phyloP scores from a whole-genome alignment of 2,797 vertebrate genomes.

The Mormyrus hasselquistii region DNA sequence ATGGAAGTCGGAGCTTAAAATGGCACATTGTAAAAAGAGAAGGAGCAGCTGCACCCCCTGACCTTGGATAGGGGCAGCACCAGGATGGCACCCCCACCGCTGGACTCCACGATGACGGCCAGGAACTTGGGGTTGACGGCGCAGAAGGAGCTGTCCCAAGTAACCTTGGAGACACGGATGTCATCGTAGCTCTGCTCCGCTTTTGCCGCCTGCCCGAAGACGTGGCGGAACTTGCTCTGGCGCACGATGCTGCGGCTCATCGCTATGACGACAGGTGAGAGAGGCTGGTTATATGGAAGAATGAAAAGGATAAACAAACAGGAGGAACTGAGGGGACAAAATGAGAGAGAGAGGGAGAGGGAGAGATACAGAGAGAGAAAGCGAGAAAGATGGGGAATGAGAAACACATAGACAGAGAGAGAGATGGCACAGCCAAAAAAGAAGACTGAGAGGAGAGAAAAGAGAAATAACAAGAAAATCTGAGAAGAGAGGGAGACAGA shows the following conservation, averaged over 20 bases:
- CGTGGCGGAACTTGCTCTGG: slow-evolving; percentile 97
- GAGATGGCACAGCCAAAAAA: not conserved
- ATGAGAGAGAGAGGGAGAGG: not conserved
- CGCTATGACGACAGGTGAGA: slow-evolving; percentile 46
- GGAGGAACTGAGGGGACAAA: too few relatives aligned
- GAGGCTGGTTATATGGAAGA: not conserved
- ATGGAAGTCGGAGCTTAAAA: not conserved
- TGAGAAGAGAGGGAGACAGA: not conserved
- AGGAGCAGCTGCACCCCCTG: slow-evolving; percentile 28
- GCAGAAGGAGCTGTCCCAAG: slow-evolving; percentile 97
- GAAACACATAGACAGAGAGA: not conserved
- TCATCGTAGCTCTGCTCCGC: slow-evolving; percentile 93
- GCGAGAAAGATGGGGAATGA: not conserved
- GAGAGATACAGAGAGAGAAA: not conserved
- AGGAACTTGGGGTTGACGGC: slow-evolving; percentile 95
- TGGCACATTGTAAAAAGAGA: not conserved
- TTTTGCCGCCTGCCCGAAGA: slow-evolving; percentile 90
- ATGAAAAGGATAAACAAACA: not conserved
- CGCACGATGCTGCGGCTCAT: slow-evolving; percentile 98
- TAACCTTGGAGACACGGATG: slow-evolving; percentile 96
- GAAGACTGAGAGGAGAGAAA: not conserved
- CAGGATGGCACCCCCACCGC: slow-evolving; percentile 89
- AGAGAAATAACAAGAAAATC: not conserved
- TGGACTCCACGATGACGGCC: slow-evolving; percentile 93
- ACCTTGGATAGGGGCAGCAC: slow-evolving; percentile 86